Conservation (phyloP, 2,113 vertebrate species). For the Hypocryptadius cinnamomeus region DNA sequence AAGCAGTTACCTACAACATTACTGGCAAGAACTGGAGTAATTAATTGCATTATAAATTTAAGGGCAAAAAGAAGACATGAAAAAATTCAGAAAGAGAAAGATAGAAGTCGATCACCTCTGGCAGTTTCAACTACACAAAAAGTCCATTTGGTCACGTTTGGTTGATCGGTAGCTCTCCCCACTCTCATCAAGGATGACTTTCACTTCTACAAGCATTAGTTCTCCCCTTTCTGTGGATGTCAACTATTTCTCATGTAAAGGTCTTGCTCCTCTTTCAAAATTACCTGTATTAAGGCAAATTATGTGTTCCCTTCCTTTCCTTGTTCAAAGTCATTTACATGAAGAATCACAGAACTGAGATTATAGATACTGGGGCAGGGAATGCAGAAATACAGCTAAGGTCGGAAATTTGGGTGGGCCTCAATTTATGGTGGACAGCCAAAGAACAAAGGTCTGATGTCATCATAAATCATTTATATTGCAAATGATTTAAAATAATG, state of each 20-base stretch:
- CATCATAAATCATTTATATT: slow-evolving; percentile 43
- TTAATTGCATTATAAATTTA: slow-evolving; percentile 3
- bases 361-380: not conserved
- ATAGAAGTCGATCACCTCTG: slow-evolving; percentile 5
- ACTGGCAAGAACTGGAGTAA: not conserved
- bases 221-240: not conserved
- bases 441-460: slow-evolving; percentile 50
- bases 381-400: not conserved
- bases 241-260: slow-evolving; percentile 34
- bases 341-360: slow-evolving; percentile 21
- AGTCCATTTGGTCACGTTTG: slow-evolving; percentile 30
- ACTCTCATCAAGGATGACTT: slow-evolving; percentile 17
- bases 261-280: slow-evolving; percentile 27
- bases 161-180: not conserved
- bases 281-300: slow-evolving; percentile 47
- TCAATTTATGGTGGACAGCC: slow-evolving; percentile 49
- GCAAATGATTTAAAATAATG: slow-evolving; percentile 61
- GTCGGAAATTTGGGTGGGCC: slow-evolving; percentile 31
- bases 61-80: not conserved
- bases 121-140: slow-evolving; percentile 23
- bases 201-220: not conserved
- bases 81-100: not conserved
- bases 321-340: slow-evolving; percentile 32
- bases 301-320: slow-evolving; percentile 11
- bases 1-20: not conserved